Conservation (phyloP, 2,797 vertebrate genomes). For the Pseudopleuronectes americanus region DNA sequence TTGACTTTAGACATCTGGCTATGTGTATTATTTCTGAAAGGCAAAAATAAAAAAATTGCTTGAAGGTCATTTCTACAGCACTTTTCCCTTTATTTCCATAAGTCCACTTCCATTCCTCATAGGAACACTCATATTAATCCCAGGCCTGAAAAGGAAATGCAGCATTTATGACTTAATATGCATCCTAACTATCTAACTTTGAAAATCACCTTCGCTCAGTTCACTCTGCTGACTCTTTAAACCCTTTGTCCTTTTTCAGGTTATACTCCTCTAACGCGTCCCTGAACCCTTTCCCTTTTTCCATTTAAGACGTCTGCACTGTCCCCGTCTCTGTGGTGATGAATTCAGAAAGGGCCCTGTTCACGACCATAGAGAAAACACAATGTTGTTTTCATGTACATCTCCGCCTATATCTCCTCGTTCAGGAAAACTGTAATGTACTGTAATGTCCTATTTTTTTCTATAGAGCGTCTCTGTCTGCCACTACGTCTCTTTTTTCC, state of each 20-base stretch:
- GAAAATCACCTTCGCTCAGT: no score
- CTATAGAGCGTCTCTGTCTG: not conserved
- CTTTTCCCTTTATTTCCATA: no score
- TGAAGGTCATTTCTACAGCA: no score
- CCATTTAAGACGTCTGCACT: not conserved
- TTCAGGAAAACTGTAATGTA: not conserved
- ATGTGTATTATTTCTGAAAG: no score
- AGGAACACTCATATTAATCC: not conserved
- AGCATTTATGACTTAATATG: not conserved
- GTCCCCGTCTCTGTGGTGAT: not conserved
- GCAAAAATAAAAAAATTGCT: no score
- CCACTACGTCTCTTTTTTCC: not conserved
- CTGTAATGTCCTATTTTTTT: conserved; percentile 30
- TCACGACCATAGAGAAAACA: conserved; percentile 6
- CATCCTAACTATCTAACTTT: not conserved
- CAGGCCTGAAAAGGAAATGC: not conserved
- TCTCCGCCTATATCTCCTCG: conserved; percentile 8
- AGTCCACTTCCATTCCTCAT: no score
- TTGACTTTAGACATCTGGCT: no score
- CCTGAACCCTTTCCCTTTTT: no score
- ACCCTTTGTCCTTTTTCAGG: no score
- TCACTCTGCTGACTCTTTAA: no score
- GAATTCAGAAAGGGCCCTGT: not conserved
- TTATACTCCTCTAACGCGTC: no score
- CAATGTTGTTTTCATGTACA: conserved; percentile 4